These are phyloP conservation scores for Parotia lawesii DNA, from an alignment of 2,113 vertebrate genomes.

Conservation along the genomic window DNA sequence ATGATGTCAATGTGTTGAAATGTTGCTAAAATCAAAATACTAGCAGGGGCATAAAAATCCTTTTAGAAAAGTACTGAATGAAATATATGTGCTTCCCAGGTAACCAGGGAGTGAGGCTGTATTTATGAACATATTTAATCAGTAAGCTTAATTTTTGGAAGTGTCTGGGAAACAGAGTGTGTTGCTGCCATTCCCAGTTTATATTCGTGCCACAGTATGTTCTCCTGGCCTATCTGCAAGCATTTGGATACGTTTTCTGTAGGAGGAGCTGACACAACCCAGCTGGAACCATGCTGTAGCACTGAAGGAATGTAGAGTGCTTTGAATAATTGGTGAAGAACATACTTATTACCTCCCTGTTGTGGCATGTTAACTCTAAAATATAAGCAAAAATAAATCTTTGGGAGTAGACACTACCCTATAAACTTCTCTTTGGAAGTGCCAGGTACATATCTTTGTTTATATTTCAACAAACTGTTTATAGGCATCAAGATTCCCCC, in stretches of 20 bases:
- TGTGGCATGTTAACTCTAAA: background rate
- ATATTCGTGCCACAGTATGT: background rate
- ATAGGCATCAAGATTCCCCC: background rate
- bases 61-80: background rate
- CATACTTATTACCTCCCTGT: background rate
- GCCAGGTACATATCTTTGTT: background rate
- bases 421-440: background rate
- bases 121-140: background rate
- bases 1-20: background rate
- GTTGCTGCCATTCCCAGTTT: background rate
- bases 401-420: background rate
- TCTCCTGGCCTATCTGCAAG: background rate
- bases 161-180: background rate
- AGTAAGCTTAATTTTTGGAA: background rate
- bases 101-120: background rate
- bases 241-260: background rate
- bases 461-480: background rate
- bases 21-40: background rate
- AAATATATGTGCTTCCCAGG: background rate
- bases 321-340: background rate
- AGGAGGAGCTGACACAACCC: background rate
- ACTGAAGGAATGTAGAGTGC: background rate
- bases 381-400: background rate
- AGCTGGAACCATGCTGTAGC: background rate
- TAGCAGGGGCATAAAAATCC: background rate